Percentiles rank a stretch among this genome's conserved stretches.
Conservation (phyloP, 1,140 invertebrate species). For the Drosophila navojoa region DNA sequence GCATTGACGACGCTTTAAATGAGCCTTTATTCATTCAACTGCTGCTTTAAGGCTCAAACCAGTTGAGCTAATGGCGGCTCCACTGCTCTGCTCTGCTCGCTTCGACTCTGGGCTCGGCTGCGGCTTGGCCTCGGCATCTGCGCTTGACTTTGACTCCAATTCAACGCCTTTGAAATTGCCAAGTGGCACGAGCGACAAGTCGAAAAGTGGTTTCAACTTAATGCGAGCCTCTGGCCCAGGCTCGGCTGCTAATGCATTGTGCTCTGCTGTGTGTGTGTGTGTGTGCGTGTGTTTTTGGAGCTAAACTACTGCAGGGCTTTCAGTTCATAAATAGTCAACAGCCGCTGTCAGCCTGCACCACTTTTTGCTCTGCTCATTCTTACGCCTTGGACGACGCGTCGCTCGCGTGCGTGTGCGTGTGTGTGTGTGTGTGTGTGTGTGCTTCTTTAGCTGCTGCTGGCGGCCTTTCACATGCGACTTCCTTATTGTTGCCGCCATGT, state of each 20-base stretch:
- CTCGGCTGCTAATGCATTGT: slow-evolving; percentile 21
- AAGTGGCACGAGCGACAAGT: slow-evolving; percentile 38
- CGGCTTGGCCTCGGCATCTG: slow-evolving; percentile 11
- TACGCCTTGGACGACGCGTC: not conserved
- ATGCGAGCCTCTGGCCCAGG: not conserved
- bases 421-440: not conserved
- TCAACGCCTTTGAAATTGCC: slow-evolving; percentile 70
- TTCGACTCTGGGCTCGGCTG: too few species aligned
- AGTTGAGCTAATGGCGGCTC: too few species aligned
- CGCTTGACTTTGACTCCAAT: slow-evolving; percentile 68
- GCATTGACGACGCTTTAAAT: slow-evolving; percentile 34
- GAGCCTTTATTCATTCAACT: slow-evolving; percentile 62
- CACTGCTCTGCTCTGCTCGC: too few species aligned
- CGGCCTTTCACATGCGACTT: slow-evolving; percentile 73
- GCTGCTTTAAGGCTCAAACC: slow-evolving; percentile 15
- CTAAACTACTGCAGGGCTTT: slow-evolving; percentile 51
- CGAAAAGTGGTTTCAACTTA: slow-evolving; percentile 17
- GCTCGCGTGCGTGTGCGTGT: too few species aligned
- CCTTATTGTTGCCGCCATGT: slow-evolving; percentile 73
- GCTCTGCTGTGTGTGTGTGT: slow-evolving; percentile 8
- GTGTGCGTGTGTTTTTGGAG: slow-evolving; percentile 7
- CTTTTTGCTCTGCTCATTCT: not conserved
- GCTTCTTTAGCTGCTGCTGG: slow-evolving; percentile 22
- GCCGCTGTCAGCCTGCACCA: slow-evolving; percentile 6
- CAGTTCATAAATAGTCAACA: slow-evolving; percentile 68